A percentile compares a stretch with the other conserved stretches of the same genome.
Conservation (phyloP, 92 coral and sea anemone genomes). For the Heliopora coerulea region DNA sequence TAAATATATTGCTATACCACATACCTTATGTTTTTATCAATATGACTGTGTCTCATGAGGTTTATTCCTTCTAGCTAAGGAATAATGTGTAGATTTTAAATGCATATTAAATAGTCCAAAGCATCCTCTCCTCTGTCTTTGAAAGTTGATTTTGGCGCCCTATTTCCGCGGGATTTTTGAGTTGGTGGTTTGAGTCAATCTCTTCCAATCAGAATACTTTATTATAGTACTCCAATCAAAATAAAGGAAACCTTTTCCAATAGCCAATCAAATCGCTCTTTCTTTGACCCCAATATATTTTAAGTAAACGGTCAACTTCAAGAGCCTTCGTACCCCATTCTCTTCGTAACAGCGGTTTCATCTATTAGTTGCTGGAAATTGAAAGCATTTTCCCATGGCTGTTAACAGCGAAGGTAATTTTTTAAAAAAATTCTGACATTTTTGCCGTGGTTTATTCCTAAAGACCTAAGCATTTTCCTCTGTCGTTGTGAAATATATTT, state of each 20-base stretch:
- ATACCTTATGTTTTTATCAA: too few species aligned
- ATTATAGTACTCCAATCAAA: background rate
- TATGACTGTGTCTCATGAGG: background rate
- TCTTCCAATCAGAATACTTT: background rate
- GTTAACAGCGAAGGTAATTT: conserved; percentile 27
- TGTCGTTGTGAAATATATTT: too few species aligned
- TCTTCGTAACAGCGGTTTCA: background rate
- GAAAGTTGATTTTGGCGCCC: conserved; percentile 41
- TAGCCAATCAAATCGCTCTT: conserved; percentile 3
- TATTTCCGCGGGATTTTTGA: conserved; percentile 40
- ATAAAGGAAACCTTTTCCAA: background rate
- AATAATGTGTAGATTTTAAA: background rate
- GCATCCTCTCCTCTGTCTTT: too few species aligned
- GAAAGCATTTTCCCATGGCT: conserved; percentile 5
- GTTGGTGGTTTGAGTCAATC: conserved; percentile 14
- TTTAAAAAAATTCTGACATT: background rate
- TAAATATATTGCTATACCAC: too few species aligned
- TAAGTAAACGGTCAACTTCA: background rate
- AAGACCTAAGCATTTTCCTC: too few species aligned
- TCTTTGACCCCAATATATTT: background rate
- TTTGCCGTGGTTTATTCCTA: too few species aligned
- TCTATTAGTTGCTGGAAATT: background rate
- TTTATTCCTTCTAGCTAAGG: background rate
- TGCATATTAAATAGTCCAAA: conserved; percentile 13
- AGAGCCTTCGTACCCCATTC: background rate